Conservation (phyloP, 2,888 invertebrate species). For the Clitarchus hookeri region DNA sequence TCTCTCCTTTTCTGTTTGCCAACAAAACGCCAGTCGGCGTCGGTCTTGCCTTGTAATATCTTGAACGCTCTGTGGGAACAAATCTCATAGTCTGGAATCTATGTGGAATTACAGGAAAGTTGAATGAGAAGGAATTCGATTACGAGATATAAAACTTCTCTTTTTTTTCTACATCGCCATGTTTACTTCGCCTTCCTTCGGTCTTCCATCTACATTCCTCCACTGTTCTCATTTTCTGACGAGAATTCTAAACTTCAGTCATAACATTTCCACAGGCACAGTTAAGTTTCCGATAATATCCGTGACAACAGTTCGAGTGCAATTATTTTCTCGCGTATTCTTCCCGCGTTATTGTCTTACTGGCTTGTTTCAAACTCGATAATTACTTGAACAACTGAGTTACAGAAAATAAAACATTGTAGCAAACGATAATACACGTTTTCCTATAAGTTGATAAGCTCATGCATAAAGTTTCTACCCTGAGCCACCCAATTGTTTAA, state of each 20-base stretch:
- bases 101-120: slow-evolving; percentile 3
- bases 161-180: background rate
- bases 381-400: too few relatives aligned
- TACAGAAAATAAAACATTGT: too few relatives aligned
- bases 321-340: too few relatives aligned
- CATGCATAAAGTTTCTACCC: too few relatives aligned
- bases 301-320: too few relatives aligned
- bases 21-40: background rate
- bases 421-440: too few relatives aligned
- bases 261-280: background rate
- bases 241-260: background rate
- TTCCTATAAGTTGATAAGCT: too few relatives aligned
- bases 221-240: background rate
- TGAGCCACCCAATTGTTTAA: too few relatives aligned
- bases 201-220: background rate
- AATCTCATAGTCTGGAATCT: background rate
- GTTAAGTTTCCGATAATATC: too few relatives aligned
- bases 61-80: background rate
- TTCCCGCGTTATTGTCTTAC: too few relatives aligned
- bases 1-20: background rate
- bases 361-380: too few relatives aligned
- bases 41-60: slow-evolving; percentile 1
- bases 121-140: slow-evolving; percentile 14
- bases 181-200: background rate
- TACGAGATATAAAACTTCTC: background rate